These are phyloP conservation scores for Reticulitermes lucifugus DNA, from an alignment of 2,888 invertebrate species.

Conservation along the genomic window DNA sequence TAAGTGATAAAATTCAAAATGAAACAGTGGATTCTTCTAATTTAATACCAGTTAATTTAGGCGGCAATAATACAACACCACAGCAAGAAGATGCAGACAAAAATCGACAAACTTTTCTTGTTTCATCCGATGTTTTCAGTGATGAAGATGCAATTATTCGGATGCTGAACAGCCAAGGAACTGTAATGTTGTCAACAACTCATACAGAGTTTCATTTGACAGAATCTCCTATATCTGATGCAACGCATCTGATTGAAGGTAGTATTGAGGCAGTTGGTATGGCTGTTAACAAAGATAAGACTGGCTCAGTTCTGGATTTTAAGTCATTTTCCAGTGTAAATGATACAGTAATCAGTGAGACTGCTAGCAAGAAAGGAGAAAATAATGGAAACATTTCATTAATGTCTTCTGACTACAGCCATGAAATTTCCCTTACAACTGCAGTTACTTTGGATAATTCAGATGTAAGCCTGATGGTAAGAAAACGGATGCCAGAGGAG, in stretches of 20 bases:
- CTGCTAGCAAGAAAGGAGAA: not conserved
- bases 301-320: not conserved
- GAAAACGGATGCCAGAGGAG: not conserved
- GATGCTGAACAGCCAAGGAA: constrained; percentile 42
- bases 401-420: not conserved
- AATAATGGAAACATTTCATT: not conserved
- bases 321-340: constrained; percentile 12
- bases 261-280: not conserved
- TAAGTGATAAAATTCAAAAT: not conserved
- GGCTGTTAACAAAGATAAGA: not conserved
- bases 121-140: not conserved
- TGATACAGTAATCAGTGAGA: not conserved
- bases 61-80: not conserved
- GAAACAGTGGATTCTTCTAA: constrained; percentile 7
- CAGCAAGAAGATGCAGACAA: not conserved
- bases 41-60: constrained; percentile 15
- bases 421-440: constrained; percentile 27
- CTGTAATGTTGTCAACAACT: constrained; percentile 1
- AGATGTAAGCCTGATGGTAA: not conserved
- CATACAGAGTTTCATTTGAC: constrained; percentile 15
- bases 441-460: not conserved
- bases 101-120: constrained; percentile 9
- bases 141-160: constrained; percentile 41
- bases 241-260: not conserved
- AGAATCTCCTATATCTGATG: not conserved